Percentiles rank a stretch among this genome's conserved stretches.
These are phyloP conservation scores for Semnornis frantzii DNA, from an alignment of 2,113 vertebrate species.

Conservation along the genomic window DNA sequence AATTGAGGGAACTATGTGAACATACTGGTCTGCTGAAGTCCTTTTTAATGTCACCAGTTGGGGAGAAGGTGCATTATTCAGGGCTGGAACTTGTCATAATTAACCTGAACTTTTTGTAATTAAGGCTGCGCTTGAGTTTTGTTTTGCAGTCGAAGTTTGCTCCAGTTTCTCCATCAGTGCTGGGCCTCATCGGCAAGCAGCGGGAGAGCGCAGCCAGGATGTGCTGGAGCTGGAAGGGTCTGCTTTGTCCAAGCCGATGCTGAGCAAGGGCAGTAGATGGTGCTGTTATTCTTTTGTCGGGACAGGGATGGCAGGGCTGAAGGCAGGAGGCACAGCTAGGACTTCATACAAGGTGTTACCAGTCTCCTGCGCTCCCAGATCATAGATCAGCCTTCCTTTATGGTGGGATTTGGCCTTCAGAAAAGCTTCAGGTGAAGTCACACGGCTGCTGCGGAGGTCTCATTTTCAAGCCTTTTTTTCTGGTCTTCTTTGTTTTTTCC, in stretches of 20 bases:
- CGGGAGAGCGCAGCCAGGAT: not conserved
- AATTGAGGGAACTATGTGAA: not conserved
- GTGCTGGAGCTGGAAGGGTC: not conserved
- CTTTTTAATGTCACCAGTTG: not conserved
- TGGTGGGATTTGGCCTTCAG: not conserved
- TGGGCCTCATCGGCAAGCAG: not conserved
- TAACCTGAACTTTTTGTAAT: not conserved
- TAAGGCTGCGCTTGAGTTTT: not conserved
- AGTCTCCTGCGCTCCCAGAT: not conserved
- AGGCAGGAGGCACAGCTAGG: not conserved
- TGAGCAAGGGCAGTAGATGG: slow-evolving; percentile 56
- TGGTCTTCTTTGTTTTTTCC: too few species aligned
- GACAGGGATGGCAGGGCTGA: not conserved
- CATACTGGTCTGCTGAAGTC: not conserved
- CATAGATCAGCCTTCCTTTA: not conserved
- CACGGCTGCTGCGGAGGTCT: not conserved
- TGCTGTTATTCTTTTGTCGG: slow-evolving; percentile 64
- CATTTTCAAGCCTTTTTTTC: not conserved
- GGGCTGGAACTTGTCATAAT: not conserved
- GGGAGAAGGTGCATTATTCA: not conserved
- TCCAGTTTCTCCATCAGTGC: not conserved
- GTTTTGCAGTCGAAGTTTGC: not conserved
- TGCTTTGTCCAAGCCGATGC: not conserved
- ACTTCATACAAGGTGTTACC: not conserved
- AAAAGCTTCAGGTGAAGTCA: not conserved